Base-by-base conservation (phyloP, 2,113 vertebrate genomes). In the Pterophyllum scalare region DNA sequence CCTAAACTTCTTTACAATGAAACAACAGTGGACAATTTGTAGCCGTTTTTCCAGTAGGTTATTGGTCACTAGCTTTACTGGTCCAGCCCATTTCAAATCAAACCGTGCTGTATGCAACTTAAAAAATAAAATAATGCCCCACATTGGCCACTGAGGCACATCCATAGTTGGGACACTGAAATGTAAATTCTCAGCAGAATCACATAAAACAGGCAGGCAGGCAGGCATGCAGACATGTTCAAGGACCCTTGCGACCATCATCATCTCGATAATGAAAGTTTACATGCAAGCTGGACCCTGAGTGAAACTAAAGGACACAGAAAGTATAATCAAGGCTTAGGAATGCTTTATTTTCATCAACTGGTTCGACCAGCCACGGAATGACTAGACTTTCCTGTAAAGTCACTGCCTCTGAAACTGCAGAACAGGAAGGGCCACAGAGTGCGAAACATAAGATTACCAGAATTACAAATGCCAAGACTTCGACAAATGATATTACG, bases 301-400 rank as follows among this genome's bases (percentile, higher is more conserved):
- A 40, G 61, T 40, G 35, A 20, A 20, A 65, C 61, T 40, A 15
- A 7, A n/a, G 22, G n/a, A 24, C 0, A 43, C 35, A 15, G 7
- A 43, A 65, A 65, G 38, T 24, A 43, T 24, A 65, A 65, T 65
- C n/a, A 65, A 65, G 38, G 22, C n/a, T 46, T 43, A 49, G 40
- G 19, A 70, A 20, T 31, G 65, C 24, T 70, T 26, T 19, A 70
- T 43, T 1, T 20, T 20, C 6, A 31, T 70, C 24, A 52, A 31
- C 65, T 52, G 49, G 43, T 52, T 52, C 20, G 3, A 10, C 43
- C 65, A 70, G 43, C 52, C 24, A 70, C 24, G 4, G 12, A 49
- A 49, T 4, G 57, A 74, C 78, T 75, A 13, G 49, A 85, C 7
- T 58, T 83, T 88, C 76, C 26, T 79, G 80, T 84, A 24, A 10